Conservation (phyloP, 1,140 invertebrate species). For the Ostrea edulis region DNA sequence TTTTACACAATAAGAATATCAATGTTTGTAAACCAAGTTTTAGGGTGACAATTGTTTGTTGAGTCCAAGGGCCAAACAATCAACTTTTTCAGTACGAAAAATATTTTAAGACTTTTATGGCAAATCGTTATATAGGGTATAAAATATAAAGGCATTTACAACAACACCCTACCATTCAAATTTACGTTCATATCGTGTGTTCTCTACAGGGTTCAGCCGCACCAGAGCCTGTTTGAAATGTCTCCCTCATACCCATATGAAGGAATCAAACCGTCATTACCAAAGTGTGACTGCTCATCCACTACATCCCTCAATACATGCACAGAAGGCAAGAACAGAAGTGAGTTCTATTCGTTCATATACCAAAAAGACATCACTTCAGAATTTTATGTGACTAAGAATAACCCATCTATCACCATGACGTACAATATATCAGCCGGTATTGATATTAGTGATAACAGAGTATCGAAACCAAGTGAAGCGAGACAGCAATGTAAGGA, state of each 20-base stretch:
- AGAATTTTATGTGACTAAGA: slow-evolving; percentile 15
- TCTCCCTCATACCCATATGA: neutral
- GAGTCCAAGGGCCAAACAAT: no score
- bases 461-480: slow-evolving; percentile 1
- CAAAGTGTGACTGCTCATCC: neutral
- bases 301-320: neutral
- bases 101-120: no score
- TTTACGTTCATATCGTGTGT: no score
- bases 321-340: neutral
- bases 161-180: no score
- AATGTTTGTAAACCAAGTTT: neutral
- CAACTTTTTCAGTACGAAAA: no score
- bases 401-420: neutral
- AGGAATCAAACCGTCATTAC: neutral
- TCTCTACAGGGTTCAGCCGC: neutral
- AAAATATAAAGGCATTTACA: no score
- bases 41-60: no score
- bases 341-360: slow-evolving; percentile 28
- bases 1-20: neutral
- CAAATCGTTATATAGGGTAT: no score
- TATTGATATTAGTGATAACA: slow-evolving; percentile 11
- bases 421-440: slow-evolving; percentile 1
- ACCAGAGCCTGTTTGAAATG: slow-evolving; percentile 1
- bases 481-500: slow-evolving; percentile 41
- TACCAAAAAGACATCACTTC: neutral